phyloP scores from a whole-genome alignment of 2,888 invertebrate species.

The Cynaeus angustus region DNA sequence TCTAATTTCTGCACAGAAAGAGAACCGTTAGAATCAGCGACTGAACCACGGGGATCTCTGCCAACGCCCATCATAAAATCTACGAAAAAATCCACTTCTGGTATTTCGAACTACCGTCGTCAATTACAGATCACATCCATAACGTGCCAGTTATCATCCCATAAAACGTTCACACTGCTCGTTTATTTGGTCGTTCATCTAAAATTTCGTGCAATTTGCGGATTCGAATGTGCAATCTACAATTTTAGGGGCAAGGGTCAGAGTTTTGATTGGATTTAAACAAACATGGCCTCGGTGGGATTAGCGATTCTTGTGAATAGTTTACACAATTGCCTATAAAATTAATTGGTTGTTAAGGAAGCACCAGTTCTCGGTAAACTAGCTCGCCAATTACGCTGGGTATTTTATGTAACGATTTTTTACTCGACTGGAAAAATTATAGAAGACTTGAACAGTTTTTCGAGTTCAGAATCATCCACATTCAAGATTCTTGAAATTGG shows the following conservation, averaged over 20 bases:
- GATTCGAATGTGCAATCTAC: constrained; percentile 21
- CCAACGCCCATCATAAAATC: constrained; percentile 33
- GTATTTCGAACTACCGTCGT: constrained; percentile 21
- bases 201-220: constrained; percentile 20
- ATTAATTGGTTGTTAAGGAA: constrained; percentile 33
- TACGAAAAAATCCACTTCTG: constrained; percentile 38
- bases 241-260: constrained; percentile 6
- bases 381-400: constrained; percentile 1
- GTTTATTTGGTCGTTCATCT: constrained; percentile 13
- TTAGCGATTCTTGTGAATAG: constrained; percentile 23
- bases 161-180: neutral
- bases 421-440: constrained; percentile 1
- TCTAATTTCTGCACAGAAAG: constrained; percentile 63
- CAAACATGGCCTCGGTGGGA: constrained; percentile 28
- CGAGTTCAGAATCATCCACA: no score
- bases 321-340: constrained; percentile 19
- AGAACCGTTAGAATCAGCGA: constrained; percentile 23
- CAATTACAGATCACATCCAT: constrained; percentile 19
- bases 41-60: constrained; percentile 25
- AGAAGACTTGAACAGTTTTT: neutral
- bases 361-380: constrained; percentile 11
- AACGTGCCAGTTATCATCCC: constrained; percentile 13
- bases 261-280: constrained; percentile 23
- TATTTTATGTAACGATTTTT: constrained; percentile 11
- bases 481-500: no score